Conservation (phyloP, 2,113 vertebrate genomes). For the Mesocricetus auratus region DNA sequence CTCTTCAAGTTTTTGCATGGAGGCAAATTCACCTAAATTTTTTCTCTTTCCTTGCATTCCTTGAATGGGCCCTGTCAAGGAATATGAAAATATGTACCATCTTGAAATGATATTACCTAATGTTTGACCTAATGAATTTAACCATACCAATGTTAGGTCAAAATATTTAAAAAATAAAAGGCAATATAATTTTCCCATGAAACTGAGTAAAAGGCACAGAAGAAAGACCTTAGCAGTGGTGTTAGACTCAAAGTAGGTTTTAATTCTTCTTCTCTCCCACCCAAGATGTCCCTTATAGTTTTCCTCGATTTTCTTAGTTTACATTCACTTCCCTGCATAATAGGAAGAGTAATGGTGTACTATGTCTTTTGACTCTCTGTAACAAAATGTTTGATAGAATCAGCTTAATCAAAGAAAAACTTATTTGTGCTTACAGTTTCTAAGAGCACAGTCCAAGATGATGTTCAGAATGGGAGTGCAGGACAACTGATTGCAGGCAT, state of each 20-base stretch:
- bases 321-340: background rate
- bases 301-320: background rate
- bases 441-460: background rate
- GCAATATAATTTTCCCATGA: background rate
- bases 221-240: background rate
- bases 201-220: background rate
- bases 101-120: background rate
- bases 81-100: background rate
- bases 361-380: background rate
- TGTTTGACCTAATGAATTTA: constrained; percentile 9
- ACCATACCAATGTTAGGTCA: background rate
- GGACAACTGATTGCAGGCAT: too few relatives aligned
- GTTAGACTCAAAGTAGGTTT: background rate
- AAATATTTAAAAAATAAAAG: constrained; percentile 53
- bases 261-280: background rate
- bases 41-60: background rate
- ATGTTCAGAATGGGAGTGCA: background rate
- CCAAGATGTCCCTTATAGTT: background rate
- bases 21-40: constrained; percentile 16
- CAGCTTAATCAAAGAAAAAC: background rate
- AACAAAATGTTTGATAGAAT: background rate
- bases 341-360: background rate
- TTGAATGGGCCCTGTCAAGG: background rate
- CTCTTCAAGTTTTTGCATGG: background rate
- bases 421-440: background rate